These are phyloP conservation scores for Dendrolimus punctatus DNA, from an alignment of 1,140 invertebrate species.

Conservation along the genomic window DNA sequence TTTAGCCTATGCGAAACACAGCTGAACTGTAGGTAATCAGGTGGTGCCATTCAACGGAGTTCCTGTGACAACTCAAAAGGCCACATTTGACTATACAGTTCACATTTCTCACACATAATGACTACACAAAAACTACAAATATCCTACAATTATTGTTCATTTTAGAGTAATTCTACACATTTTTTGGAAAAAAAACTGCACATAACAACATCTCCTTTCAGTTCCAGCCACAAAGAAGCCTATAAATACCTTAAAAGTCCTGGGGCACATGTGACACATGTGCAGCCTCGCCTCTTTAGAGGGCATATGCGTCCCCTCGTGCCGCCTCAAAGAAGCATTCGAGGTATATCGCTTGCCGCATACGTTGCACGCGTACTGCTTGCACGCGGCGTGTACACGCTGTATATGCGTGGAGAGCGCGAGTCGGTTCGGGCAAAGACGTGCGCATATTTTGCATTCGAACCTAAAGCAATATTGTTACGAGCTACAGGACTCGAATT, in stretches of 20 bases:
- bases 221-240: not conserved
- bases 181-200: not conserved
- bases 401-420: slow-evolving; percentile 26
- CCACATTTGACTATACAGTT: too few relatives aligned
- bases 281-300: slow-evolving; percentile 6
- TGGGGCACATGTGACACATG: slow-evolving; percentile 33
- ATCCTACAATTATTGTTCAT: too few relatives aligned
- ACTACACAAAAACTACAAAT: too few relatives aligned
- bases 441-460: slow-evolving; percentile 33
- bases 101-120: too few relatives aligned
- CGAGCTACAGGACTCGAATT: too few relatives aligned
- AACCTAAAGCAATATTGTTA: slow-evolving; percentile 26
- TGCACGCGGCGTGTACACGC: slow-evolving; percentile 21
- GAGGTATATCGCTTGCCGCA: slow-evolving; percentile 25
- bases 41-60: too few relatives aligned
- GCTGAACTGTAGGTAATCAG: too few relatives aligned
- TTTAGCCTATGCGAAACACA: too few relatives aligned
- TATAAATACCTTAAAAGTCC: slow-evolving; percentile 32
- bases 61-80: too few relatives aligned
- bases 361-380: slow-evolving; percentile 18
- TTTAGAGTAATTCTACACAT: too few relatives aligned
- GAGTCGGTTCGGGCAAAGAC: slow-evolving; percentile 25
- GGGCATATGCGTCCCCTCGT: slow-evolving; percentile 8
- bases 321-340: slow-evolving; percentile 16
- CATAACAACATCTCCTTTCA: not conserved